phyloP scores from a whole-genome alignment of 1,140 invertebrate genomes.

The Helicoverpa armigera region DNA sequence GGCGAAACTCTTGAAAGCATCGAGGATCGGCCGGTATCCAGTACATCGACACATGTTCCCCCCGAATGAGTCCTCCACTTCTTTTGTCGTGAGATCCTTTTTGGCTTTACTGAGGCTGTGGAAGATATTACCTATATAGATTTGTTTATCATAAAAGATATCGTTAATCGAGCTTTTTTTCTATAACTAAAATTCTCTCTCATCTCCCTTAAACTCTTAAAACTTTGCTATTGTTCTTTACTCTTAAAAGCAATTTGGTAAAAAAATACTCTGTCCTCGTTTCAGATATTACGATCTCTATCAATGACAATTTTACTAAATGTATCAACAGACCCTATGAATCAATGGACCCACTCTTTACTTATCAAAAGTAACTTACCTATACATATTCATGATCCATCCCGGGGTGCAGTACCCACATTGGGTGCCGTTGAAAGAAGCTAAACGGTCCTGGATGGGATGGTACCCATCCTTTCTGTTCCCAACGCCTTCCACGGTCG shows the following conservation, averaged over 20 bases:
- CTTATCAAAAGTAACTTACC: constrained; percentile 66
- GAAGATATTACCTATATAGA: too few species aligned
- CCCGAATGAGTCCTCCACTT: constrained; percentile 92
- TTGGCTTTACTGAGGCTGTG: constrained; percentile 40
- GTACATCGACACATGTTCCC: constrained; percentile 96
- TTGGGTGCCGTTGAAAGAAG: constrained; percentile 92
- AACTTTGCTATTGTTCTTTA: too few species aligned
- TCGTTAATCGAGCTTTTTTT: too few species aligned
- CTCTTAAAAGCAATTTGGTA: too few species aligned
- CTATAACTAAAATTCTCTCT: too few species aligned
- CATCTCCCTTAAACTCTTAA: too few species aligned
- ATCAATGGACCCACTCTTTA: too few species aligned
- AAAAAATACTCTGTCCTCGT: too few species aligned
- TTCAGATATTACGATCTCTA: too few species aligned
- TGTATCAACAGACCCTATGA: too few species aligned
- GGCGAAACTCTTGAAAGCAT: constrained; percentile 93
- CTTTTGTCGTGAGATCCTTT: constrained; percentile 86
- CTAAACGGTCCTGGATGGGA: constrained; percentile 89
- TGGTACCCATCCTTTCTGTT: constrained; percentile 90
- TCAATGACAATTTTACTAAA: too few species aligned
- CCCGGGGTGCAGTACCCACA: constrained; percentile 94
- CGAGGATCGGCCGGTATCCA: constrained; percentile 94
- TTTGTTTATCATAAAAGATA: too few species aligned
- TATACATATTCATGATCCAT: constrained; percentile 95
- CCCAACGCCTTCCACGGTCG: constrained; percentile 93